A percentile compares a stretch with the other conserved stretches of the same genome.
phyloP scores from a whole-genome alignment of 2,888 invertebrate genomes.

The Orchesellides sinensis region DNA sequence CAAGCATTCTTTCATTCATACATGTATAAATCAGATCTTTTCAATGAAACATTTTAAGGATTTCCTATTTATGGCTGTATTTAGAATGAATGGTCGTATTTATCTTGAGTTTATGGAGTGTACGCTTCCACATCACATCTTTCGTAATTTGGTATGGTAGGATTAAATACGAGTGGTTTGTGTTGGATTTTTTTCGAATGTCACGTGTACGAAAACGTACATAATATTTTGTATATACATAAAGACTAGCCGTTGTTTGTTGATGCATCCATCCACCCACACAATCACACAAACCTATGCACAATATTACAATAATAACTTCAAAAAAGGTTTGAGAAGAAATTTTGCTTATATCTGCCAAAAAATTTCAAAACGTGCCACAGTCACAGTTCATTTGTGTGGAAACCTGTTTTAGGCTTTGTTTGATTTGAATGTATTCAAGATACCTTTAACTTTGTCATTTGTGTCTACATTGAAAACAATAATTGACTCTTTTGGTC shows the following conservation, averaged over 20 bases:
- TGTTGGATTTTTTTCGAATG: too few relatives aligned
- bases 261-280: not conserved
- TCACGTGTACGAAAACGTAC: not conserved
- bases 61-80: too few relatives aligned
- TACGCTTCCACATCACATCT: too few relatives aligned
- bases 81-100: too few relatives aligned
- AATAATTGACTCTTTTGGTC: slow-evolving; percentile 15
- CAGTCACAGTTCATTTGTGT: slow-evolving; percentile 40
- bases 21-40: too few relatives aligned
- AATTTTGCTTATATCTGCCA: not conserved
- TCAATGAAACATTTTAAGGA: too few relatives aligned
- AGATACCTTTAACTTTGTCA: slow-evolving; percentile 11
- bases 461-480: not conserved
- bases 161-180: too few relatives aligned
- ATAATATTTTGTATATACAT: too few relatives aligned
- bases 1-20: too few relatives aligned
- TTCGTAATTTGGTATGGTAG: not conserved
- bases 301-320: slow-evolving; percentile 22
- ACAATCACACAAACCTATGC: not conserved
- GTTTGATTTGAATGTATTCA: not conserved
- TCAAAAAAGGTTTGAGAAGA: slow-evolving; percentile 27
- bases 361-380: slow-evolving; percentile 30
- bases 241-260: not conserved
- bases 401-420: slow-evolving; percentile 31
- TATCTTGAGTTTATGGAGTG: too few relatives aligned